phyloP scores from a whole-genome alignment of 2,888 invertebrate species.

The Drosophila yooni region DNA sequence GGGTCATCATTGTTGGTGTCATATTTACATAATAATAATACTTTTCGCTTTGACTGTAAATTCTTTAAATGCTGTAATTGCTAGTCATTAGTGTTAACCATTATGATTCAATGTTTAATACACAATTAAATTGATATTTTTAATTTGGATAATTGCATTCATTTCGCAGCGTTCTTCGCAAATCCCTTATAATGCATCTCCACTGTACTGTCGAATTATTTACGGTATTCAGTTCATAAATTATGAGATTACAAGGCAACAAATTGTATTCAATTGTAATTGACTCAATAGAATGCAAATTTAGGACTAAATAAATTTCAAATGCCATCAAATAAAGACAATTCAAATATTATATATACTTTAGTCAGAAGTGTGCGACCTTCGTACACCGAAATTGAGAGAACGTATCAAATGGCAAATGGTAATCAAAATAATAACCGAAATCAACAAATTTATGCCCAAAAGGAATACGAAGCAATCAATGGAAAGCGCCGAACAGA shows the following conservation, averaged over 20 bases:
- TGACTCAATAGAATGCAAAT: constrained; percentile 25
- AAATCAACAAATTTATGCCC: constrained; percentile 40
- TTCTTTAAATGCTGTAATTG: background rate
- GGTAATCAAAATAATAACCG: constrained; percentile 35
- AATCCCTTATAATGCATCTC: background rate
- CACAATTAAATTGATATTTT: background rate
- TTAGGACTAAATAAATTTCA: constrained; percentile 9
- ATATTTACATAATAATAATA: background rate
- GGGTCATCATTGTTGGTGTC: too few species aligned
- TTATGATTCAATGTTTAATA: constrained; percentile 2
- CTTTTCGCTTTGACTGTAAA: background rate
- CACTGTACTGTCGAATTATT: background rate
- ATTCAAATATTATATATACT: background rate
- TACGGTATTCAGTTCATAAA: constrained; percentile 2
- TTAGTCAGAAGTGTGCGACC: background rate
- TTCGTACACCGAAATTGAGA: background rate
- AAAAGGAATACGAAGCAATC: constrained; percentile 32
- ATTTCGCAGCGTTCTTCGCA: background rate
- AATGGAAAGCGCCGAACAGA: constrained; percentile 36
- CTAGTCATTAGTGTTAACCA: constrained; percentile 1
- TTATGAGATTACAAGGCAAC: constrained; percentile 1
- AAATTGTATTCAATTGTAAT: constrained; percentile 7
- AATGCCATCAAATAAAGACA: constrained; percentile 16
- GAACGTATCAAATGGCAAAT: constrained; percentile 24
- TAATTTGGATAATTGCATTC: background rate